A percentile compares a stretch with the other conserved stretches of the same genome.
Conservation (phyloP, 2,888 invertebrate genomes). For the Tenthredo scrophulariae region DNA sequence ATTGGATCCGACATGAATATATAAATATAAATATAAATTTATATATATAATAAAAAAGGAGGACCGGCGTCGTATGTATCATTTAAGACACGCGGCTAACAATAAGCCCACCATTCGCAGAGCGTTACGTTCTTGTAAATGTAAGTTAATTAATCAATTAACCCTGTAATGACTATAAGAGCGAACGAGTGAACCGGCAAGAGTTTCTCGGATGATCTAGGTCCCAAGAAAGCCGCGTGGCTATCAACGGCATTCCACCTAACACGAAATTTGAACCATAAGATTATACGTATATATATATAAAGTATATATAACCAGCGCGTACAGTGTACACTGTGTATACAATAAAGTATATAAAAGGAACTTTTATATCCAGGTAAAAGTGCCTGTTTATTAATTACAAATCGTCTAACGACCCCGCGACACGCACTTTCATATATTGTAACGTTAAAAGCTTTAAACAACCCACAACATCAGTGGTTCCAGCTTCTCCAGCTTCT, state of each 20-base stretch:
- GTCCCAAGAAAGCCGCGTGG: constrained; percentile 43
- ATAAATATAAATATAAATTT: constrained; percentile 3
- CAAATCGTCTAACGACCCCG: constrained; percentile 19
- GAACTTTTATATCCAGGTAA: constrained; percentile 31
- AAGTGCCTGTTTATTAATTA: constrained; percentile 46
- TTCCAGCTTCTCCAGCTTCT: neutral
- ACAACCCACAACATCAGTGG: neutral
- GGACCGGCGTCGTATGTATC: constrained; percentile 25
- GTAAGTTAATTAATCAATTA: constrained; percentile 54
- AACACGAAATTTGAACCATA: neutral
- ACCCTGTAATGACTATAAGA: constrained; percentile 52
- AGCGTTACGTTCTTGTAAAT: constrained; percentile 57
- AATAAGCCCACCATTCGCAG: constrained; percentile 49
- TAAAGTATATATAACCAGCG: neutral
- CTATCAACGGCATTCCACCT: constrained; percentile 39
- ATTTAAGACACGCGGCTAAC: constrained; percentile 29
- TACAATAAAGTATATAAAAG: neutral
- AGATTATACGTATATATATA: neutral
- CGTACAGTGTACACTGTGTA: neutral
- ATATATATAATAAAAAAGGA: neutral
- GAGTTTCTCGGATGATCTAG: constrained; percentile 33
- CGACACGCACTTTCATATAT: neutral
- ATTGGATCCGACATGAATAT: neutral
- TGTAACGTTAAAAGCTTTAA: neutral
- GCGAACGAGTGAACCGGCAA: constrained; percentile 41